phyloP scores from a whole-genome alignment of 2,888 invertebrate genomes.

The Mesorhabditis spiculigera region DNA sequence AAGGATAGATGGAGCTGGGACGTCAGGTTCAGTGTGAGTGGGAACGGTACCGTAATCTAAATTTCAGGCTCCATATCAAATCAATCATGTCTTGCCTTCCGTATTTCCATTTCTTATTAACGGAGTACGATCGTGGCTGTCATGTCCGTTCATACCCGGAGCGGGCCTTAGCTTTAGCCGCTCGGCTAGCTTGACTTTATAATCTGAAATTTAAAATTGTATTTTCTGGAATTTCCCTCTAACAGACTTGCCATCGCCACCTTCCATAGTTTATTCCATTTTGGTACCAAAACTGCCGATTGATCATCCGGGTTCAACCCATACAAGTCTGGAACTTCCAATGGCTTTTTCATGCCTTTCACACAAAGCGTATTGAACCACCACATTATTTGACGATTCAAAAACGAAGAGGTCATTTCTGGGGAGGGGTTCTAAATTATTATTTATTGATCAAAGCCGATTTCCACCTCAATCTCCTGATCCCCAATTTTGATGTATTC shows the following conservation, averaged over 20 bases:
- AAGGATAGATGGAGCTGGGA: constrained; percentile 28
- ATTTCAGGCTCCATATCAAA: no score
- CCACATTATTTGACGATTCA: constrained; percentile 78
- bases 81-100: no score
- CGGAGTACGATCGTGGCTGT: no score
- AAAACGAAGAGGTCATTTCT: constrained; percentile 78
- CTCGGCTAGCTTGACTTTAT: no score
- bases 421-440: constrained; percentile 77
- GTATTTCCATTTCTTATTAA: no score
- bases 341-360: constrained; percentile 49
- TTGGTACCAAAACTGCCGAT: constrained; percentile 46
- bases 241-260: constrained; percentile 24
- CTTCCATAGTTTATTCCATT: constrained; percentile 49
- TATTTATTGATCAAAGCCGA: no score
- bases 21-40: background rate
- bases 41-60: no score
- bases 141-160: no score
- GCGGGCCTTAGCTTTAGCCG: no score
- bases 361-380: constrained; percentile 73
- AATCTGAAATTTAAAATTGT: no score
- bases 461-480: no score
- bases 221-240: no score
- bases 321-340: constrained; percentile 50
- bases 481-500: constrained; percentile 26
- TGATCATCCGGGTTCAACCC: constrained; percentile 47